Conservation (phyloP, 2,797 vertebrate genomes). For the Bovichtus diacanthus region DNA sequence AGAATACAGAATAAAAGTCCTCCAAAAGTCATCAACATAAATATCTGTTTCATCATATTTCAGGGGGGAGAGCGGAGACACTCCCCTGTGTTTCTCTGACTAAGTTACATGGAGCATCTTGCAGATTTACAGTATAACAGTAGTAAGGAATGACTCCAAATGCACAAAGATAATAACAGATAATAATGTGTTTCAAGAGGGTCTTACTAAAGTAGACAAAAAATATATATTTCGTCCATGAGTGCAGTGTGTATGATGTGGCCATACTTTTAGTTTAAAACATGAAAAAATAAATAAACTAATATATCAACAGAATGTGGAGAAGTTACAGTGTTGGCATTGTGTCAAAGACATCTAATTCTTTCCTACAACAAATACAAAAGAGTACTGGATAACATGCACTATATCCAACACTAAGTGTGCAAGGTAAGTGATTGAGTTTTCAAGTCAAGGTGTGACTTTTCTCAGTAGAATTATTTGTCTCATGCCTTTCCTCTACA, state of each 20-base stretch:
- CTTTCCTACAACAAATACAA: background rate
- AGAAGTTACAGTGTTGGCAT: too few species aligned
- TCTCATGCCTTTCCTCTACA: conserved; percentile 16
- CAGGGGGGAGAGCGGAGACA: too few species aligned
- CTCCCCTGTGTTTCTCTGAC: background rate
- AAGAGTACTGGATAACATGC: background rate
- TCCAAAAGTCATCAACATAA: background rate
- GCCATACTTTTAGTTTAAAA: too few species aligned
- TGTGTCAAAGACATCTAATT: too few species aligned
- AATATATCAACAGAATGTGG: too few species aligned
- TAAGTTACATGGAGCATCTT: background rate
- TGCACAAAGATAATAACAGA: background rate
- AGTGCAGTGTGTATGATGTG: too few species aligned
- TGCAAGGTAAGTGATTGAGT: background rate
- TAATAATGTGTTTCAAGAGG: background rate
- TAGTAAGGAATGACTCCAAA: background rate
- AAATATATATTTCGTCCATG: background rate
- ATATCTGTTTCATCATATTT: background rate
- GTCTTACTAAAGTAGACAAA: background rate
- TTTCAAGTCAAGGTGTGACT: conserved; percentile 4
- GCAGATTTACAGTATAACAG: background rate
- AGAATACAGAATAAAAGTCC: background rate
- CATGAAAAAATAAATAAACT: too few species aligned
- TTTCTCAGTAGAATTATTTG: conserved; percentile 23
- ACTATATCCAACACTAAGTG: background rate